Evolutionary conservation across 2,113 vertebrate species (phyloP), one percentile per base, ranked within the genome.

Genomic region (Rousettus leschenaultii): DNA sequence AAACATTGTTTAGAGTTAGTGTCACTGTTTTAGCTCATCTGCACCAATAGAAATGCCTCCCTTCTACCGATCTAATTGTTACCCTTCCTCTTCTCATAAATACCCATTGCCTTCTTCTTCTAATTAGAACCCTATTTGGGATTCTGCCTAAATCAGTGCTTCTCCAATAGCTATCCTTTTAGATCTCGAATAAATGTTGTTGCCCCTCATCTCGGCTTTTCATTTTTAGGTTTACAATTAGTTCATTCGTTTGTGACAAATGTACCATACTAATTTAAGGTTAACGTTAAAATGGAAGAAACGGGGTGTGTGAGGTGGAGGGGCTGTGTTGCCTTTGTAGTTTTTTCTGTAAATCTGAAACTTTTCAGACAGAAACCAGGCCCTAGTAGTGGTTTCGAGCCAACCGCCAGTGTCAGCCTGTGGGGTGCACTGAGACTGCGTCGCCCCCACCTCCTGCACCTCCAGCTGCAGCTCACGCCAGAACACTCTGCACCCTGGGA

Each of bases 341-440:
- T 53, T 74, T 55, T 55, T 83, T 65, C 45, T 55, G 61, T 59
- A 83, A 83, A 83, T 55, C 68, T 65, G 15, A 94, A 94, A 55
- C 85, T 65, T n/a, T 61, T 89, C 16, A 63, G 63, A 55, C 45
- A 75, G 70, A 66, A 74, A 38, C 43, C 45, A 74, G 75, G 55
- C 45, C 28, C 30, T 9, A 53, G 21, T 5, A 48, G 51, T 21
- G 33, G 66, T 57, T 65, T 16, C 70, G 22, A 83, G 78, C 57
- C 22, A 1, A 13, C 10, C 22, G 35, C 85, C 65, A 35, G 16
- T 13, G 3, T 24, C 18, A 1, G 35, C 9, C 45, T 9, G 30
- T 28, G 45, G 45, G 28, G 21, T 12, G 0, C 22, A 18, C 35
- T 0, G 55, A 8, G 30, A 30, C 55, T 28, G 15, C 9, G 3